Conservation (phyloP, 2,888 invertebrate genomes). For the Pristionchus maxplancki region DNA sequence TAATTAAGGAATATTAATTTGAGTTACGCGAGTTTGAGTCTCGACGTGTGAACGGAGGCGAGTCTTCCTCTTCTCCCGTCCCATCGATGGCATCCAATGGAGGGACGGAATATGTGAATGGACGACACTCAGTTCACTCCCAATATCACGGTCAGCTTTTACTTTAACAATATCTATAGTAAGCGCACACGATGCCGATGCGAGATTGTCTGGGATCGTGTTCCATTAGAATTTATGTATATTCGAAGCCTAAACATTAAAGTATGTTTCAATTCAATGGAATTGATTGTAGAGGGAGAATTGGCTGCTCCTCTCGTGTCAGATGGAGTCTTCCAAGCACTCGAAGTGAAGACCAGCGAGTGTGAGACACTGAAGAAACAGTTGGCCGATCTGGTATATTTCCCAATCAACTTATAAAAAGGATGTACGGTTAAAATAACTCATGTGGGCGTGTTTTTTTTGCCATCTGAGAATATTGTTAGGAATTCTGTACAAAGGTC, state of each 20-base stretch:
- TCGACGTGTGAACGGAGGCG: slow-evolving; percentile 54
- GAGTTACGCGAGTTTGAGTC: slow-evolving; percentile 65
- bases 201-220: background rate
- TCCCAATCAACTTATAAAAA: no score
- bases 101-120: slow-evolving; percentile 27
- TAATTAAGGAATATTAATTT: slow-evolving; percentile 46
- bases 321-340: background rate
- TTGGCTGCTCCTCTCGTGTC: background rate
- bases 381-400: slow-evolving; percentile 61
- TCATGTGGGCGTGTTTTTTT: no score
- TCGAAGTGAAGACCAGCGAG: slow-evolving; percentile 34
- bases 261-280: background rate
- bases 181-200: background rate
- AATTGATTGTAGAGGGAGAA: background rate
- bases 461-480: no score
- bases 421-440: no score
- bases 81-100: slow-evolving; percentile 41
- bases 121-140: slow-evolving; percentile 11
- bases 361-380: slow-evolving; percentile 54
- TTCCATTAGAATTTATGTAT: background rate
- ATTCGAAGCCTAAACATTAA: background rate
- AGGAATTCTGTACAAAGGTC: no score
- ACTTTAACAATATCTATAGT: background rate
- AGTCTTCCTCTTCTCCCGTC: slow-evolving; percentile 40
- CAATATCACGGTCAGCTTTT: background rate